A percentile compares a stretch with the other conserved stretches of the same genome.
These are phyloP conservation scores for Acrobasis repandana DNA, from an alignment of 2,888 invertebrate species.

Conservation along the genomic window DNA sequence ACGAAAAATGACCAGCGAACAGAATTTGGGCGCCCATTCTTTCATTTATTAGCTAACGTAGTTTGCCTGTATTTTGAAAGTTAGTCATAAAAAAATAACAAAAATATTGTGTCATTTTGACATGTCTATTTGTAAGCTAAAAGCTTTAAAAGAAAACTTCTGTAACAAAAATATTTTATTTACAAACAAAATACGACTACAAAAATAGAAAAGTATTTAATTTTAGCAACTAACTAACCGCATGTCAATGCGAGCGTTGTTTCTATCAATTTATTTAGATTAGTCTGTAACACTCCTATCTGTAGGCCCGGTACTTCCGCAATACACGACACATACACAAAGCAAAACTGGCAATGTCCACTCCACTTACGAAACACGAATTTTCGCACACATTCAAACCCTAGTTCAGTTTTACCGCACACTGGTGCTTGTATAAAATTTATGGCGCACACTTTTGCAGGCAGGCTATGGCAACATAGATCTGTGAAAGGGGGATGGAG, in stretches of 20 bases:
- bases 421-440: conserved; percentile 78
- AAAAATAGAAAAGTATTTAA: conserved; percentile 47
- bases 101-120: conserved; percentile 34
- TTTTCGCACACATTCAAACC: conserved; percentile 71
- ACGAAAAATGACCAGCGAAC: conserved; percentile 45
- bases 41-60: conserved; percentile 23
- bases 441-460: conserved; percentile 82
- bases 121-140: background rate
- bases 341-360: conserved; percentile 74
- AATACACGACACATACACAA: conserved; percentile 66
- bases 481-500: conserved; percentile 63
- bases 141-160: background rate
- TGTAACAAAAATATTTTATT: too few species aligned
- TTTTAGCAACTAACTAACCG: conserved; percentile 58
- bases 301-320: conserved; percentile 59
- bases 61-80: too few species aligned
- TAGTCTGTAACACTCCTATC: conserved; percentile 53
- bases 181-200: background rate
- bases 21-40: conserved; percentile 43
- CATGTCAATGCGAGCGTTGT: conserved; percentile 48
- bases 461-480: conserved; percentile 66
- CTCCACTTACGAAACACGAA: conserved; percentile 72
- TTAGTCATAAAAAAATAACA: too few species aligned
- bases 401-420: conserved; percentile 76
- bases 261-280: conserved; percentile 71